phyloP scores from a whole-genome alignment of 2,797 vertebrate genomes.

The Hippocampus kuda region DNA sequence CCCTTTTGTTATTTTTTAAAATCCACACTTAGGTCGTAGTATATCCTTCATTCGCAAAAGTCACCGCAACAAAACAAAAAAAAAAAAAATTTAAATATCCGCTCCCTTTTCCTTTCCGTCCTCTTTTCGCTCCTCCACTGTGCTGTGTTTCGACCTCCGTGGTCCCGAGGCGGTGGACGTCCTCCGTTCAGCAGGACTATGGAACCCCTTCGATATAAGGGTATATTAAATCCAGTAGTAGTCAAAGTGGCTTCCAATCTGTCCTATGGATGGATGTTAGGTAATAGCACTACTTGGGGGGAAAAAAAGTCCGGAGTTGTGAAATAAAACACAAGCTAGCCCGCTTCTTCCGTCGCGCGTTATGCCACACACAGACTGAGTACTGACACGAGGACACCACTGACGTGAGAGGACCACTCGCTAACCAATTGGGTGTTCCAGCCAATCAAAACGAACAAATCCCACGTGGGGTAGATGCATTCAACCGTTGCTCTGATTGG shows the following conservation, averaged over 20 bases:
- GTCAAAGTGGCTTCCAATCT: background rate
- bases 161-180: conserved; percentile 47
- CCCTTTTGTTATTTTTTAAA: conserved; percentile 32
- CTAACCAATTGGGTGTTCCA: conserved; percentile 63
- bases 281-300: background rate
- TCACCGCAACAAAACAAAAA: conserved; percentile 11
- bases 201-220: conserved; percentile 32
- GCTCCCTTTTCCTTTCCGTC: conserved; percentile 21
- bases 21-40: conserved; percentile 36
- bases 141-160: conserved; percentile 40
- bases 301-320: conserved; percentile 32
- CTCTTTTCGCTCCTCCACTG: conserved; percentile 33
- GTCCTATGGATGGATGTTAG: background rate
- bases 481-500: conserved; percentile 59
- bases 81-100: conserved; percentile 18
- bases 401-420: conserved; percentile 69
- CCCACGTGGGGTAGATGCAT: conserved; percentile 75
- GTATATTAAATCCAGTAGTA: conserved; percentile 34
- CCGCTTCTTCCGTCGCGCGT: conserved; percentile 43
- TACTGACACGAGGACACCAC: conserved; percentile 77
- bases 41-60: conserved; percentile 47
- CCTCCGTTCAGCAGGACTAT: conserved; percentile 10
- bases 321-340: conserved; percentile 38
- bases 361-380: conserved; percentile 80
- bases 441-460: conserved; percentile 50